Evolutionary conservation across 1,140 invertebrate species (phyloP).

Genomic region (Drosophila melanica): DNA sequence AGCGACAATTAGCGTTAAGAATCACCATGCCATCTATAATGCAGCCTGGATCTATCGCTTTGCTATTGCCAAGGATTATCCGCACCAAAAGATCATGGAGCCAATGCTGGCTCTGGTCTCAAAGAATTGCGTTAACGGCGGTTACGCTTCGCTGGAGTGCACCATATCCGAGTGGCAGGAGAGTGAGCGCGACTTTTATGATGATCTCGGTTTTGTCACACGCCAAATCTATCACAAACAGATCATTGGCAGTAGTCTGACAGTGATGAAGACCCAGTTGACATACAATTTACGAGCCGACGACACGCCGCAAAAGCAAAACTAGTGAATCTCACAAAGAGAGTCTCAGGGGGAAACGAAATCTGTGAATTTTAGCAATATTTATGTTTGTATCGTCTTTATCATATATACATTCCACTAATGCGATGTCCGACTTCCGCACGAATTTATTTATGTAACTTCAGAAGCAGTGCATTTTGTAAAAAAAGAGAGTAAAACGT

Average conservation of each 20-base stretch:
- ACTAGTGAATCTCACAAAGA: constrained; percentile 51
- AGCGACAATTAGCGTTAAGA: constrained; percentile 73
- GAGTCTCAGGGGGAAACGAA: constrained; percentile 33
- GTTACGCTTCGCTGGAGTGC: constrained; percentile 72
- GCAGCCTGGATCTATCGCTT: constrained; percentile 82
- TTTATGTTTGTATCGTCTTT: constrained; percentile 29
- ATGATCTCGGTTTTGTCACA: constrained; percentile 72
- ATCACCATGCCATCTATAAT: constrained; percentile 76
- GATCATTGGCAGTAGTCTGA: constrained; percentile 76
- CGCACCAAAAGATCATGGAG: constrained; percentile 74
- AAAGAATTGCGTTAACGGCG: constrained; percentile 63
- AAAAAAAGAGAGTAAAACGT: constrained; percentile 16
- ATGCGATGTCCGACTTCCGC: constrained; percentile 10
- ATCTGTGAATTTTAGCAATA: constrained; percentile 64
- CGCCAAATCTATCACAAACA: constrained; percentile 83
- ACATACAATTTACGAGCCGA: constrained; percentile 61
- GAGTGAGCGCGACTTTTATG: constrained; percentile 73
- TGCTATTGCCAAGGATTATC: constrained; percentile 72
- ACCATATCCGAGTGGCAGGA: constrained; percentile 82
- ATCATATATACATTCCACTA: constrained; percentile 51
- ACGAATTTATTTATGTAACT: constrained; percentile 44
- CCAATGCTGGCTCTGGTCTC: constrained; percentile 67
- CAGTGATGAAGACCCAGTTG: constrained; percentile 79
- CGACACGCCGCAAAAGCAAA: constrained; percentile 64
- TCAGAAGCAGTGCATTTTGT: constrained; percentile 7